phyloP scores from a whole-genome alignment of 2,113 vertebrate species.

The Xenopus laevis region DNA sequence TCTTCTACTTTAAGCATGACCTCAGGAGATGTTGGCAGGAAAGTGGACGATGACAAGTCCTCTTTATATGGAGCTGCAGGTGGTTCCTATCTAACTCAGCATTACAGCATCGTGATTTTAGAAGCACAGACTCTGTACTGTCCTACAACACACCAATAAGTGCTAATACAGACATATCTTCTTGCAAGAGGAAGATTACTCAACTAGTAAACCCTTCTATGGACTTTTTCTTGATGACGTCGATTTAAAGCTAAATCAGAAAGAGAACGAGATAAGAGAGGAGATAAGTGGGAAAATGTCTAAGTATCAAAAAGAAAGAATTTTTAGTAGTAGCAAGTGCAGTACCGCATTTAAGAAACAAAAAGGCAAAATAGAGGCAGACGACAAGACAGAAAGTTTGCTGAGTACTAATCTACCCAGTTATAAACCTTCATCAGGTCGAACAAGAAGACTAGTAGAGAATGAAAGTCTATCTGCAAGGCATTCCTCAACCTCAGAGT shows the following conservation, averaged over 20 bases:
- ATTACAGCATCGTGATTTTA: constrained; percentile 43
- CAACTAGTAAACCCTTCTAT: constrained; percentile 85
- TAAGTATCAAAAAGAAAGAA: constrained; percentile 82
- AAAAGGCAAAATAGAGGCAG: constrained; percentile 70
- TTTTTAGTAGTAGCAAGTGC: constrained; percentile 83
- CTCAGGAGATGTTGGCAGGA: constrained; percentile 51
- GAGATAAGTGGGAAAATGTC: constrained; percentile 86
- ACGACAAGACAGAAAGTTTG: constrained; percentile 42
- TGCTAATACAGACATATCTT: constrained; percentile 44
- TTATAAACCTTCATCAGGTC: constrained; percentile 36
- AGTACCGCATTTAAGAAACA: constrained; percentile 94
- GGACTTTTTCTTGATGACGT: constrained; percentile 90
- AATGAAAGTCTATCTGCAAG: constrained; percentile 61
- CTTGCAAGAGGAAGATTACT: constrained; percentile 62
- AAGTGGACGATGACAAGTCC: constrained; percentile 68
- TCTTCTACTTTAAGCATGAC: constrained; percentile 63
- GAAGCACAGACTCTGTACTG: constrained; percentile 58
- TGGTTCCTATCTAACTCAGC: constrained; percentile 54
- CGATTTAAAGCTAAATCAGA: constrained; percentile 79
- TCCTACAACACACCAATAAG: constrained; percentile 54
- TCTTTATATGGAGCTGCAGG: constrained; percentile 72
- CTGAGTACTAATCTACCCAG: constrained; percentile 44
- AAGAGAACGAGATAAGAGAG: constrained; percentile 80
- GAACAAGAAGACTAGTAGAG: constrained; percentile 50
- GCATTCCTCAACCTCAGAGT: constrained; percentile 57